Evolutionary conservation across 1,140 invertebrate species (phyloP).

Genomic region (Macrostomum lignano): DNA sequence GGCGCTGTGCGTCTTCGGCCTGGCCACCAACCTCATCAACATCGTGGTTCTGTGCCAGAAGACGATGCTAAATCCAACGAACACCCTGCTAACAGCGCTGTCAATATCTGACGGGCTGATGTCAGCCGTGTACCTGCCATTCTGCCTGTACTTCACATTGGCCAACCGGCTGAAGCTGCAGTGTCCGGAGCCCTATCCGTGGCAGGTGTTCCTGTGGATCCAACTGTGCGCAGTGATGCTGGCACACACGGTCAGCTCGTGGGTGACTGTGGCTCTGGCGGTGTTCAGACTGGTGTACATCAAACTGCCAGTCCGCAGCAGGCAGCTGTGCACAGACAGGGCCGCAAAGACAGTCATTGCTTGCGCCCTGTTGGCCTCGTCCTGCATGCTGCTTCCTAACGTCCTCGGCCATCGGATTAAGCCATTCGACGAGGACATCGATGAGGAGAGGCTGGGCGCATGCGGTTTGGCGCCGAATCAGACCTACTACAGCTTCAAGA

Average conservation of each 20-base stretch:
- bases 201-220: background rate
- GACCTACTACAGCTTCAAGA: background rate
- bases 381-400: constrained; percentile 2
- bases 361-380: constrained; percentile 1
- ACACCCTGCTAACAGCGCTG: too few relatives aligned
- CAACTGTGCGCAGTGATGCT: background rate
- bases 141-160: too few relatives aligned
- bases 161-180: too few relatives aligned
- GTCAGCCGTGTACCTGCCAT: too few relatives aligned
- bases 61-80: too few relatives aligned
- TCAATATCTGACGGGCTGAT: too few relatives aligned
- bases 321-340: too few relatives aligned
- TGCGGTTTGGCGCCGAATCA: constrained; percentile 2
- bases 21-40: too few relatives aligned
- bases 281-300: background rate
- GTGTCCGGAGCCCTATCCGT: too few relatives aligned
- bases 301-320: too few relatives aligned
- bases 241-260: constrained; percentile 4
- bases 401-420: constrained; percentile 3
- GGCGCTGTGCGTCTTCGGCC: too few relatives aligned
- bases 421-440: background rate
- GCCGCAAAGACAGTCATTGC: constrained; percentile 4
- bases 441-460: background rate
- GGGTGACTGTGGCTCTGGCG: constrained; percentile 1
- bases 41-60: too few relatives aligned